These are phyloP conservation scores for Myotis findleyi DNA, from an alignment of 2,797 vertebrate species.

Conservation along the genomic window DNA sequence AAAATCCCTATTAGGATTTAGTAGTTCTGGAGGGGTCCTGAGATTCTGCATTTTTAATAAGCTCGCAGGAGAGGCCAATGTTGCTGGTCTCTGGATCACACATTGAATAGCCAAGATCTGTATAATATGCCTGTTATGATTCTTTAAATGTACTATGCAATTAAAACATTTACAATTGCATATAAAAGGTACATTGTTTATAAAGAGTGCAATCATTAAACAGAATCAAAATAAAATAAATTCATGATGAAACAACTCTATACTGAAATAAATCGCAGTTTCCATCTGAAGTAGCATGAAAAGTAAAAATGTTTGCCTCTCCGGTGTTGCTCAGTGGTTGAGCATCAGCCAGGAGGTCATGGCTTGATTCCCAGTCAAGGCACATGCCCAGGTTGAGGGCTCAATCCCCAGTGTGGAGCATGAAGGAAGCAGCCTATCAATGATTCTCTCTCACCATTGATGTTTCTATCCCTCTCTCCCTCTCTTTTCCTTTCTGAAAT, in stretches of 20 bases:
- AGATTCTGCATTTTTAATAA: background rate
- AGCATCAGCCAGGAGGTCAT: too few species aligned
- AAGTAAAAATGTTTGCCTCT: background rate
- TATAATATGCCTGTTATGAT: background rate
- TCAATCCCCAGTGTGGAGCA: too few species aligned
- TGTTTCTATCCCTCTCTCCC: too few species aligned
- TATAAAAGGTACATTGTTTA: background rate
- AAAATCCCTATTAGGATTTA: background rate
- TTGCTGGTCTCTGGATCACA: background rate
- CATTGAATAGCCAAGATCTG: background rate
- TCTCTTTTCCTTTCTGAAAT: too few species aligned
- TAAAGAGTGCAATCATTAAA: background rate
- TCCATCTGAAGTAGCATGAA: background rate
- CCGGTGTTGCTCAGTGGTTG: too few species aligned
- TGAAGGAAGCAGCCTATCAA: too few species aligned
- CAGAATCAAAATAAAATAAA: background rate
- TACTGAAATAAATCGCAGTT: background rate
- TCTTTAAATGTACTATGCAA: background rate
- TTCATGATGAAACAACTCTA: background rate
- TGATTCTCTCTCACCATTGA: too few species aligned
- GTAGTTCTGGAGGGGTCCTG: background rate
- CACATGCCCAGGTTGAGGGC: too few species aligned
- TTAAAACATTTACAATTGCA: background rate
- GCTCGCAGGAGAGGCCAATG: background rate
- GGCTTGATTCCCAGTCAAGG: too few species aligned